Conservation (phyloP, 2,797 vertebrate species). For the Lycodopsis pacificus region DNA sequence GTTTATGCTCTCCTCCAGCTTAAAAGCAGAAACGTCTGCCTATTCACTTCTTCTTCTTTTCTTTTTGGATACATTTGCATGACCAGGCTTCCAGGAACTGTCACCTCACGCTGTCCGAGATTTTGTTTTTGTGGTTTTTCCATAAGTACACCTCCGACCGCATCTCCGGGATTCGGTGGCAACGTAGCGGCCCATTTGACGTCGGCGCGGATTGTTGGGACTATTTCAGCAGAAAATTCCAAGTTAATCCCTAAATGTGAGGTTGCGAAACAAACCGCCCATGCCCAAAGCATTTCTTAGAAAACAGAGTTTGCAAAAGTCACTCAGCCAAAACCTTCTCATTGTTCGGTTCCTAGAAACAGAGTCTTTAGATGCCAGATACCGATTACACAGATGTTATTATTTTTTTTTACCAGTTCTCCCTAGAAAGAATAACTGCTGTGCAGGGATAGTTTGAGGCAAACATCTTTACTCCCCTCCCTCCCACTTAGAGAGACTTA, state of each 20-base stretch:
- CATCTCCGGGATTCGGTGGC: constrained; percentile 34
- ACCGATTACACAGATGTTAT: neutral
- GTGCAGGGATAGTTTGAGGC: neutral
- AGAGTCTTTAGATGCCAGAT: constrained; percentile 16
- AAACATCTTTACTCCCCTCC: constrained; percentile 24
- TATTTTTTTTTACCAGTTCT: neutral
- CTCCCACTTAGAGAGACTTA: constrained; percentile 22
- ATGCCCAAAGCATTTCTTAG: constrained; percentile 24
- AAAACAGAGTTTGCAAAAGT: constrained; percentile 40
- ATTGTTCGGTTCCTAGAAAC: constrained; percentile 46
- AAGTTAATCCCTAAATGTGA: constrained; percentile 63
- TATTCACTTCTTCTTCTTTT: constrained; percentile 18
- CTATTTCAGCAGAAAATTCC: constrained; percentile 33
- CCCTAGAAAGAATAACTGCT: constrained; percentile 29
- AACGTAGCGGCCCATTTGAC: constrained; percentile 16
- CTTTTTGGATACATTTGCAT: constrained; percentile 12
- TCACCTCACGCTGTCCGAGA: constrained; percentile 2
- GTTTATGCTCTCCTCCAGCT: neutral
- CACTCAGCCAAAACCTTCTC: constrained; percentile 22
- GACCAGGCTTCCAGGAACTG: constrained; percentile 40
- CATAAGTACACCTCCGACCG: neutral
- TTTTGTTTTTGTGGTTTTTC: constrained; percentile 46
- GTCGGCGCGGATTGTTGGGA: neutral
- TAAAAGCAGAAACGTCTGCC: constrained; percentile 29
- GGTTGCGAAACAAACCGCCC: constrained; percentile 37